Base-by-base conservation (phyloP, 2,113 vertebrate species). In the Melanotaenia duboulayi region DNA sequence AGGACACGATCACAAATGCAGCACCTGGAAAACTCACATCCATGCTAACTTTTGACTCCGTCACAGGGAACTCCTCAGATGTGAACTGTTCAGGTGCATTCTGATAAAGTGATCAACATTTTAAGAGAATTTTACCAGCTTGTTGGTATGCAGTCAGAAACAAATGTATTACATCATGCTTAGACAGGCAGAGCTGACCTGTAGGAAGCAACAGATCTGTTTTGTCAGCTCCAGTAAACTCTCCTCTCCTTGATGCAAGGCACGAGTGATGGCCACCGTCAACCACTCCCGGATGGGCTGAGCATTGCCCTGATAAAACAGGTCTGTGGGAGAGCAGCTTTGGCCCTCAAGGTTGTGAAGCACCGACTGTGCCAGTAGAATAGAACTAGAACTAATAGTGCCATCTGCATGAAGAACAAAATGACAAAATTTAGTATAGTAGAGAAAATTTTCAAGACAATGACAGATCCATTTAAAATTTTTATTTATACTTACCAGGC, bases 1-100 rank as follows among this genome's bases (percentile, higher is more conserved):
- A 99, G 83, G 98, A 99, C 14, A 97, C 94, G 0, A 97, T 94
- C 4, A 98, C 97, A 81, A 99, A 99, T 0, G 97, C 97, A 3
- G 98, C 97, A 0, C 97, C 97, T 0, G 98, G 98, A 85, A 99
- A 99, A 84, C 95, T 98, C 66, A 99, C 96, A 46, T 99, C 98
- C 96, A 99, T 96, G 80, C 95, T 98, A 71, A 99, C 95, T 91
- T 99, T 99, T 57, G 97, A 99, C 90, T 99, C 98, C 0, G 95
- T 95, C 69, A 99, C 90, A 0, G 97, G 96, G 77, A 99, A 97
- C 87, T 99, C 97, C 88, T 99, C 97, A 0, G 96, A 97, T 2
- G 96, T 96, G 80, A 99, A 99, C 81, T 97, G 97, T 58, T 99
- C 98, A 0, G 98, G 97, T 2, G 97, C 95, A 2, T 95, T 95